These are phyloP conservation scores for Myanophis thanlyinensis DNA, from an alignment of 2,113 vertebrate genomes.

Conservation along the genomic window DNA sequence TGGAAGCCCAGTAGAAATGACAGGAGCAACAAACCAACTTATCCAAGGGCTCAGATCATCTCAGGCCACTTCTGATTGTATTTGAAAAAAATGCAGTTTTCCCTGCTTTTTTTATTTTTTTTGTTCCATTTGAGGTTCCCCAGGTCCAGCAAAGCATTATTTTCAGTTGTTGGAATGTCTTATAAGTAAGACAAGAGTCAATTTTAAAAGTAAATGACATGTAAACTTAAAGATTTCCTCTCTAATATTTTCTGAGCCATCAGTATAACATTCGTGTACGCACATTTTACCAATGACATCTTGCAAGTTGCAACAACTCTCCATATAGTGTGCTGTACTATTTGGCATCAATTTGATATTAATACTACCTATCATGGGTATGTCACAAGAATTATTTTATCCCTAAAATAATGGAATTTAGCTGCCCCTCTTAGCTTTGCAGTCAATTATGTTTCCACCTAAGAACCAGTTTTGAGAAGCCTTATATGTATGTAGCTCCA, in stretches of 20 bases:
- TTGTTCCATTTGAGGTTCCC: neutral
- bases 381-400: neutral
- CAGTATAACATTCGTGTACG: neutral
- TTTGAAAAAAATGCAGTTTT: neutral
- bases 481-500: neutral
- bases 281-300: neutral
- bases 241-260: neutral
- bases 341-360: neutral
- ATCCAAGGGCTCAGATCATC: neutral
- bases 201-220: neutral
- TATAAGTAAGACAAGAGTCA: neutral
- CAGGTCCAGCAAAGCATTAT: neutral
- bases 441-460: neutral
- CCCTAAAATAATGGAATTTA: too few relatives aligned
- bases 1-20: neutral
- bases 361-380: neutral
- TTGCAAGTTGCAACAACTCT: neutral
- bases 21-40: neutral
- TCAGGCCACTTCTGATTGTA: neutral
- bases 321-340: neutral
- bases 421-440: neutral
- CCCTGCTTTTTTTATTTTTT: neutral
- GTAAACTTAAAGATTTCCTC: neutral
- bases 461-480: neutral
- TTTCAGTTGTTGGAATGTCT: neutral